Base-by-base conservation (phyloP, 2,888 invertebrate species). In the Cataglyphis cursor region DNA sequence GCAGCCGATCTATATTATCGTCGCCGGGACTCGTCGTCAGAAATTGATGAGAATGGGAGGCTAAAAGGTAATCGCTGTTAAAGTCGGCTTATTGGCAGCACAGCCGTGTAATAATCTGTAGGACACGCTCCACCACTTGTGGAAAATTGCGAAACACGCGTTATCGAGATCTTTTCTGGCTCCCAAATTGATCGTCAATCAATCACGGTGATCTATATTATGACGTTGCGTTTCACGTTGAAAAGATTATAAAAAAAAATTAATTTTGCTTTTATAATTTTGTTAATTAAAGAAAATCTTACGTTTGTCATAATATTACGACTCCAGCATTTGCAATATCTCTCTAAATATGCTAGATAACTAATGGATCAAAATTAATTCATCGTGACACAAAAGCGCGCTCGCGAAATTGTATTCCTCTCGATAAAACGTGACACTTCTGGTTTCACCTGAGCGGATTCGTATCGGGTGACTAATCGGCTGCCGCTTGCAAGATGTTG, bases 401-500 rank as follows among this genome's bases (percentile, higher is more conserved):
- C 28, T 51, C 15, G 38, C 28, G 44, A 74, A 74, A 75, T 81
- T 78, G 41, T 72, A 64, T 84, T 44, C 54, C 74, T 59, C 76
- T 74, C 80, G 87, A 87, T 90, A 89, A 91, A 90, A 72, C 72
- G 76, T 85, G 88, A 83, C 81, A 88, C 89, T 93, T 93, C 92
- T 92, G 93, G 91, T 90, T 88, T 87, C 90, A 87, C 88, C 87
- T 86, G 90, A 87, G 80, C 87, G 75, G 82, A 74, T 88, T 87
- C 75, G 89, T 90, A 92, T 92, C 92, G 86, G 87, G 88, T 92
- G 92, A 91, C 92, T 92, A 89, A 91, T 91, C 88, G 89, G 82
- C 85, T 85, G 86, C 89, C 91, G 92, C 91, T 84, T 89, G 93
- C 92, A 93, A 93, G 91, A 92, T 92, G 93, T 91, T 91, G 64